Percentiles rank a stretch among this genome's conserved stretches.
phyloP scores from a whole-genome alignment of 2,113 vertebrate species.

The Plestiodon gilberti region DNA sequence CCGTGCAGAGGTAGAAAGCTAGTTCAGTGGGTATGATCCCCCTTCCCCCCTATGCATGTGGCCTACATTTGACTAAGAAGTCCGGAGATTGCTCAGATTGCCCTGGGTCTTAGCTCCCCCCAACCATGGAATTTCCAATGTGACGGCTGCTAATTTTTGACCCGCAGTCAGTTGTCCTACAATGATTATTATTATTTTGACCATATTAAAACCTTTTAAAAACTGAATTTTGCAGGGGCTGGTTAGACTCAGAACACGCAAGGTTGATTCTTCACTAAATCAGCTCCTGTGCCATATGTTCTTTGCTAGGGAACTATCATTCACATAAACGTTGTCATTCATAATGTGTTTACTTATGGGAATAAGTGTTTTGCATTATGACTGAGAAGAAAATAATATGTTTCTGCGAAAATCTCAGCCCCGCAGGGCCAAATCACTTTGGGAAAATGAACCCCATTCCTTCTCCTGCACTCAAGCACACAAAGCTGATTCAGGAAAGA shows the following conservation, averaged over 20 bases:
- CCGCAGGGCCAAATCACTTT: constrained; percentile 35
- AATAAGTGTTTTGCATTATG: background rate
- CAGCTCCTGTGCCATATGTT: background rate
- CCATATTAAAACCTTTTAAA: background rate
- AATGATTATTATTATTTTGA: background rate
- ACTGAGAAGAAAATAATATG: constrained; percentile 42
- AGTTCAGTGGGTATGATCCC: background rate
- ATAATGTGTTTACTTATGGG: background rate
- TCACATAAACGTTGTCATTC: background rate
- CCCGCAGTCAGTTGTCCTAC: background rate
- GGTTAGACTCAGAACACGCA: background rate
- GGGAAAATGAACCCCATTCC: constrained; percentile 23
- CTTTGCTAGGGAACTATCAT: background rate
- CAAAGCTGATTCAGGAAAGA: constrained; percentile 45
- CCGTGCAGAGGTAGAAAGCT: too few relatives aligned
- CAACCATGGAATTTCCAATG: background rate
- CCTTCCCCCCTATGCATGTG: background rate
- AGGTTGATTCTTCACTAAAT: background rate
- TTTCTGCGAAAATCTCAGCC: constrained; percentile 17
- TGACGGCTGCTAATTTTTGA: background rate
- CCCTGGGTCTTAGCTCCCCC: background rate
- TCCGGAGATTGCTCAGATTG: background rate
- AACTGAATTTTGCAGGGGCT: background rate
- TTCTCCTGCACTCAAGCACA: constrained; percentile 25
- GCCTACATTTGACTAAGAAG: background rate